Percentiles rank a stretch among this genome's conserved stretches.
phyloP scores from a whole-genome alignment of 2,797 vertebrate species.

The Leptoclinus maculatus region DNA sequence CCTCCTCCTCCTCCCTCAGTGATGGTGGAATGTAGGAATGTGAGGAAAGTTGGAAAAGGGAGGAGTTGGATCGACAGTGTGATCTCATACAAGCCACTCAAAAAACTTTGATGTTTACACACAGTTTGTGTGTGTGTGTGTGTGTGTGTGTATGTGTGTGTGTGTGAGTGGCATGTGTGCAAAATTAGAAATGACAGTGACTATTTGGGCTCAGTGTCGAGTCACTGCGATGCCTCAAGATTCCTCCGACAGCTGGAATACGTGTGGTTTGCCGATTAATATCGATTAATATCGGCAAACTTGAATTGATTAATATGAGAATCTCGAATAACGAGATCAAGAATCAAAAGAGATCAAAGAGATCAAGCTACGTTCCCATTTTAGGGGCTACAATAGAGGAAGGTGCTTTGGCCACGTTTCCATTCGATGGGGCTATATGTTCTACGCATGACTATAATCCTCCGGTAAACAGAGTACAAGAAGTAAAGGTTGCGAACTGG shows the following conservation, averaged over 20 bases:
- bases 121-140: neutral
- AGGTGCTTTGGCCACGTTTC: neutral
- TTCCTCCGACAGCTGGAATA: neutral
- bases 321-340: neutral
- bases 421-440: too few relatives aligned
- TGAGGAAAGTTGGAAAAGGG: conserved; percentile 18
- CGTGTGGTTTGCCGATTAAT: neutral
- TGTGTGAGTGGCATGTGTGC: neutral
- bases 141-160: neutral
- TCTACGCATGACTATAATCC: too few relatives aligned
- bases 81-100: neutral
- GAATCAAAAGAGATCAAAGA: neutral
- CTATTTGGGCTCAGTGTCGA: neutral
- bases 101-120: neutral
- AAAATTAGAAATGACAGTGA: neutral
- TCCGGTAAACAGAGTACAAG: too few relatives aligned
- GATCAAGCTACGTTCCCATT: neutral
- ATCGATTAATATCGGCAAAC: neutral
- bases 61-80: conserved; percentile 15
- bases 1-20: neutral
- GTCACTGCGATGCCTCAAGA: conserved; percentile 4
- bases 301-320: neutral
- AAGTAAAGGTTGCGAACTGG: too few relatives aligned
- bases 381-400: neutral
- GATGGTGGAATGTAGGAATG: conserved; percentile 43